Evolutionary conservation across 1,140 invertebrate species (phyloP), one percentile per base, ranked within the genome.

Genomic region (Aradophagus sp.): DNA sequence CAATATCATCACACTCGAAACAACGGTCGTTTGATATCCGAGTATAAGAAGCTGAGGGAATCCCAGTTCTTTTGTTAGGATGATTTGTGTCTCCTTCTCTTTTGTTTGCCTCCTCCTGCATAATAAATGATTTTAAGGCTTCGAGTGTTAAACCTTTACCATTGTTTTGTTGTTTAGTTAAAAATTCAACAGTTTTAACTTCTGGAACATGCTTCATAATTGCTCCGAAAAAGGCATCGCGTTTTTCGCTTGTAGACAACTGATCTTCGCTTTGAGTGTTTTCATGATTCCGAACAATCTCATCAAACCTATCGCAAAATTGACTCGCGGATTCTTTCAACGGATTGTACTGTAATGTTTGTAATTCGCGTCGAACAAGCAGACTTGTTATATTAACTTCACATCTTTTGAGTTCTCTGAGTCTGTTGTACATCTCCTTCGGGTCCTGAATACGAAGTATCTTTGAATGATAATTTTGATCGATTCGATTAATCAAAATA

Each of bases 1-100:
- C 35, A 5, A 31, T 10, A 8, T 53, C 48, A 20, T 53, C 35
- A 15, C 35, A 53, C 15, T 39, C 48, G 23, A 12, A 53, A 26
- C 48, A 53, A 2, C 48, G 19, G 1, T 36, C 34, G 20, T 14
- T 14, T 27, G 12, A 26, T 10, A 10, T n/a, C 2, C 19, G 5
- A 14, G 39, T 2, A 3, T 15, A n/a, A 13, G 39, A 42, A 11
- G 15, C 39, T 5, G 23, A 23, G 1, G 23, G 10, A 26, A 5
- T 29, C 2, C 5, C 29, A 8, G 20, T 14, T 27, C 29, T 42
- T 10, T 5, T 2, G 2, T 12, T 11, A 3, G 36, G 10, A 39
- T 19, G 10, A 39, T 39, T 39, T 8, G 7, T 1, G 1, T 1
- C 5, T 11, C 5, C 3, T 17, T 35, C 15, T 12, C 45, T 13